Evolutionary conservation across 1,140 invertebrate genomes (phyloP), one percentile per base, ranked within the genome.

Genomic region (Halictus rubicundus): DNA sequence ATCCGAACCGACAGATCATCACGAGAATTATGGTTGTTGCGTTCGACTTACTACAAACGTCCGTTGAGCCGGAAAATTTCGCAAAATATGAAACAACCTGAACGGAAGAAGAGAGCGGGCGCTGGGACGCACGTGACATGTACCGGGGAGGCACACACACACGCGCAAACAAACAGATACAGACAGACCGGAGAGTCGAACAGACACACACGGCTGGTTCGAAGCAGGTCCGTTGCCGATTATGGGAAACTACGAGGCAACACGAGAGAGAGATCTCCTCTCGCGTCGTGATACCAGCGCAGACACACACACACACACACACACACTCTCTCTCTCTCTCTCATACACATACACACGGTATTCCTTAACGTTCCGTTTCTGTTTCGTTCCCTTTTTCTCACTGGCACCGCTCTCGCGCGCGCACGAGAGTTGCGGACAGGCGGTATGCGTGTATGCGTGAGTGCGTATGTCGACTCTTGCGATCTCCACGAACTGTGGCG

Each of bases 41-140:
- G 39, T 42, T 12, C 39, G 39, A 42, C 39, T 42, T 42, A n/a
- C n/a, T n/a, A n/a, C n/a, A n/a, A n/a, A n/a, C 49, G 49, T 52
- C 25, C 42, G 27, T 60, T 46, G 52, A 2, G 10, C 12, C 10
- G 10, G 42, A 14, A 14, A 46, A 3, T 12, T 46, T 46, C 42
- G 52, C 39, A 59, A 79, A 74, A 59, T 79, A 79, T 21, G 16
- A 73, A 65, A 25, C 37, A 70, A 65, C 71, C 68, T 60, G 71
- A 14, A 8, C 32, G 46, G 42, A 46, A 37, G 52, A 63, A 49
- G 12, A 19, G 23, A 21, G 46, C n/a, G 65, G 27, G 14, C 6
- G 46, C 61, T 52, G 78, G 61, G 78, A 79, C 78, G 63, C 78
- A 79, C 76, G 68, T 78, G 76, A 78, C 76, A 80, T 64, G 49